Conservation (phyloP, 35 echinoderm and acorn worm genomes). For the Eucidaris tribuloides region DNA sequence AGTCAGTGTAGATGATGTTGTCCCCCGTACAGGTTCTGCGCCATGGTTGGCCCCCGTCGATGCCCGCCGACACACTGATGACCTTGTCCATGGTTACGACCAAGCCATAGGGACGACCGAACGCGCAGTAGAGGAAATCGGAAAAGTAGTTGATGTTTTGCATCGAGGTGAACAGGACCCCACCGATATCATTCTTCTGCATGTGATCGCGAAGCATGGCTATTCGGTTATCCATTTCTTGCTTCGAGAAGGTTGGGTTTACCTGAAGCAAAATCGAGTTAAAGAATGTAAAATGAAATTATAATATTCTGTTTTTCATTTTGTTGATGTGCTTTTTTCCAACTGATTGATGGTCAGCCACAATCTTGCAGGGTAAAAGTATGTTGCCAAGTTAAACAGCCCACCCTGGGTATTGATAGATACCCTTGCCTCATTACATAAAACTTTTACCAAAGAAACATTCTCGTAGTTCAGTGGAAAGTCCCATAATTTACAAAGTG, state of each 20-base stretch:
- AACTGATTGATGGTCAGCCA: no score
- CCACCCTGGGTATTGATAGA: no score
- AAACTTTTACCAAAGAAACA: no score
- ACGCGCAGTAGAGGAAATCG: slow-evolving; percentile 82
- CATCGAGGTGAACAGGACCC: slow-evolving; percentile 78
- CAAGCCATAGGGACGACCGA: slow-evolving; percentile 80
- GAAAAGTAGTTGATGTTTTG: slow-evolving; percentile 95
- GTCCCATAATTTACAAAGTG: no score
- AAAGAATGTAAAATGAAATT: no score
- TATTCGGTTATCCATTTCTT: slow-evolving; percentile 69
- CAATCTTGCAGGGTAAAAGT: no score
- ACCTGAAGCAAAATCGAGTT: slow-evolving; percentile 57
- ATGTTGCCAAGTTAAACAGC: no score
- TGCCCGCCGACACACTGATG: slow-evolving; percentile 56
- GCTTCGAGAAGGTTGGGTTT: slow-evolving; percentile 76
- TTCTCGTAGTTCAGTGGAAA: no score
- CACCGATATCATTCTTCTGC: slow-evolving; percentile 57
- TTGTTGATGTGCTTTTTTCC: no score
- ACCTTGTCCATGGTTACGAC: slow-evolving; percentile 88
- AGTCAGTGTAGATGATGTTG: slow-evolving; percentile 87
- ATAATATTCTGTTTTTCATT: no score
- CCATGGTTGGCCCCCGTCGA: slow-evolving; percentile 89
- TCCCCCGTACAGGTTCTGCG: slow-evolving; percentile 53
- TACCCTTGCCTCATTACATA: no score
- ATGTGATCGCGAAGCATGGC: slow-evolving; percentile 60